Percentiles rank a stretch among this genome's conserved stretches.
phyloP scores from a whole-genome alignment of 1,140 invertebrate species.

The Solen grandis region DNA sequence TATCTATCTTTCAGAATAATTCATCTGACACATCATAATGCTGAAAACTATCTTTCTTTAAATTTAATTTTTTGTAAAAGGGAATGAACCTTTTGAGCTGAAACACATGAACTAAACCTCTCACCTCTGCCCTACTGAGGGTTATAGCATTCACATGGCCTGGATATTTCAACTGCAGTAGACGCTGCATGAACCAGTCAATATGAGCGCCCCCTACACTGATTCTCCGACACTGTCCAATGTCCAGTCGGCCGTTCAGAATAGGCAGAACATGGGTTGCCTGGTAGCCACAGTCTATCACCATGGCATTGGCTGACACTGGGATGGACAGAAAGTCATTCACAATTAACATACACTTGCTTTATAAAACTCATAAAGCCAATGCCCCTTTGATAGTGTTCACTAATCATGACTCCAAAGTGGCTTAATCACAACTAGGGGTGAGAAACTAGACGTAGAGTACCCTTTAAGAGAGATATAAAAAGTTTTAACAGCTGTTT shows the following conservation, averaged over 20 bases:
- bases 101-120: neutral
- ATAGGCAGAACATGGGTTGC: conserved; percentile 94
- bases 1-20: too few species aligned
- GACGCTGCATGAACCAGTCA: conserved; percentile 91
- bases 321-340: too few species aligned
- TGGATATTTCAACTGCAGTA: conserved; percentile 97
- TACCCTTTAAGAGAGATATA: too few species aligned
- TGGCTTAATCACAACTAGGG: neutral
- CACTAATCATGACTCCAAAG: neutral
- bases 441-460: neutral
- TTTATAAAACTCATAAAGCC: neutral
- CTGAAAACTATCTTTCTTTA: neutral
- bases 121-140: conserved; percentile 90
- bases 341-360: neutral
- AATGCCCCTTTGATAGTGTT: neutral
- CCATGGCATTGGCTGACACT: conserved; percentile 84
- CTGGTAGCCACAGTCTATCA: conserved; percentile 93
- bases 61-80: neutral
- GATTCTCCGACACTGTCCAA: conserved; percentile 88
- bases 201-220: conserved; percentile 94
- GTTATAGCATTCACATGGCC: conserved; percentile 93
- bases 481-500: too few species aligned
- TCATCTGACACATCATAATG: neutral
- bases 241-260: conserved; percentile 86
- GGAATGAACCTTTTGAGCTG: neutral